phyloP scores from a whole-genome alignment of 2,888 invertebrate genomes.

The Anoncus sp. region DNA sequence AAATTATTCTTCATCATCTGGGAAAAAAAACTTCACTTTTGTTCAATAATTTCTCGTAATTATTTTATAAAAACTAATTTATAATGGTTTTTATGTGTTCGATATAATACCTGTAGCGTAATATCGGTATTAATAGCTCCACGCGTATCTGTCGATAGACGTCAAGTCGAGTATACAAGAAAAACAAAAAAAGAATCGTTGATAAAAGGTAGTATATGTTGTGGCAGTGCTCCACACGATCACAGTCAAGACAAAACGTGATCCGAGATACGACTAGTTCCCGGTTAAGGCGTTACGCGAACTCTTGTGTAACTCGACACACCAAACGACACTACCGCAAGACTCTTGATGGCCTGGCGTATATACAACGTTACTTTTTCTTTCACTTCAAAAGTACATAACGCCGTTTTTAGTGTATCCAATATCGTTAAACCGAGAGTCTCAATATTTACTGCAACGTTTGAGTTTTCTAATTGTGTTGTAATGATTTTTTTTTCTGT shows the following conservation, averaged over 20 bases:
- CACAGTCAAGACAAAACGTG: conserved; percentile 34
- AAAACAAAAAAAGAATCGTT: conserved; percentile 22
- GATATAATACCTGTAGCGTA: not conserved
- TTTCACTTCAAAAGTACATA: conserved; percentile 68
- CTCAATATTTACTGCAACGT: conserved; percentile 12
- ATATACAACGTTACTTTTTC: conserved; percentile 72
- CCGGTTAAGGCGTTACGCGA: conserved; percentile 78
- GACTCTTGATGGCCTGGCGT: conserved; percentile 17
- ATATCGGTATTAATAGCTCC: conserved; percentile 19
- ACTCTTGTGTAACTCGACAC: conserved; percentile 76
- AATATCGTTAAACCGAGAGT: not conserved
- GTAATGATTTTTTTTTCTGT: not conserved
- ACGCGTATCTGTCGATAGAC: conserved; percentile 10
- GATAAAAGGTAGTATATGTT: conserved; percentile 51
- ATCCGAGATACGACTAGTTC: conserved; percentile 74
- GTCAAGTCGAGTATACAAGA: not conserved
- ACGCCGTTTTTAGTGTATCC: conserved; percentile 55
- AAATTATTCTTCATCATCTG: not conserved
- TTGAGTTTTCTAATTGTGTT: not conserved
- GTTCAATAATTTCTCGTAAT: not conserved
- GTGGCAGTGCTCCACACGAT: conserved; percentile 1
- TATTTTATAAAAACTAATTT: not conserved
- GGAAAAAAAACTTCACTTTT: not conserved
- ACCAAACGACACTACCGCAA: conserved; percentile 49
- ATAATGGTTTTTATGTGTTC: not conserved